Evolutionary conservation across 2,797 vertebrate genomes (phyloP), one percentile per base, ranked within the genome.

Genomic region (Hephaestus fuliginosus): DNA sequence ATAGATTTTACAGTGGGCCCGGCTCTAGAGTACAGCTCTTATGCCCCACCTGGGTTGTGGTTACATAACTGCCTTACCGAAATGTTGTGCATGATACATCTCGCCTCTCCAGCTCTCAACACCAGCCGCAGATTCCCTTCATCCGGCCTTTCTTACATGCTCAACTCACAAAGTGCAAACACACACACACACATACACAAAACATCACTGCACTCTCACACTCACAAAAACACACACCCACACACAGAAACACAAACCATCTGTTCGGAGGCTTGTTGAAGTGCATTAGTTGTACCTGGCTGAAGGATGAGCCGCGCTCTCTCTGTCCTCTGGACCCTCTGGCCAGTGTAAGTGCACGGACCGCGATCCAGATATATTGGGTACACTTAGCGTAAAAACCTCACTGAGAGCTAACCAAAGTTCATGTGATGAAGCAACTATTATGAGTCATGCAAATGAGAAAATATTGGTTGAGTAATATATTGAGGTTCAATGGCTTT

Each of bases 1-100:
- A 88, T 52, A 25, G 20, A 57, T 74, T 74, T 74, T 70, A 71
- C 64, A 60, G 58, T 60, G 63, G 71, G 71, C 7, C 75, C 49
- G 46, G n/a, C 66, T 68, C 72, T 70, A 30, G 30, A 69, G 66
- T 18, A 44, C 70, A 77, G 70, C 70, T 67, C 80, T 81, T 58
- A 55, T 68, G 68, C 41, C 48, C 83, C 72, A 83, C 82, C 84
- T 83, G 80, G 61, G 65, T 79, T 84, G 74, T 30, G 72, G 86
- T 94, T 92, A 82, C 64, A 70, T 90, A 93, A 93, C 77, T 41
- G 58, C 53, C 46, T 52, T 1, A 41, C 67, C 76, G 56, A 85
- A 86, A 91, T 74, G 78, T 78, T 83, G 53, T 41, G 65, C 76
- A 79, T 55, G 44, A 69, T 81, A 71, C 70, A 60, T 72, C 46